Base-by-base conservation (phyloP, 2,113 vertebrate species). In the Phalacrocorax aristotelis region DNA sequence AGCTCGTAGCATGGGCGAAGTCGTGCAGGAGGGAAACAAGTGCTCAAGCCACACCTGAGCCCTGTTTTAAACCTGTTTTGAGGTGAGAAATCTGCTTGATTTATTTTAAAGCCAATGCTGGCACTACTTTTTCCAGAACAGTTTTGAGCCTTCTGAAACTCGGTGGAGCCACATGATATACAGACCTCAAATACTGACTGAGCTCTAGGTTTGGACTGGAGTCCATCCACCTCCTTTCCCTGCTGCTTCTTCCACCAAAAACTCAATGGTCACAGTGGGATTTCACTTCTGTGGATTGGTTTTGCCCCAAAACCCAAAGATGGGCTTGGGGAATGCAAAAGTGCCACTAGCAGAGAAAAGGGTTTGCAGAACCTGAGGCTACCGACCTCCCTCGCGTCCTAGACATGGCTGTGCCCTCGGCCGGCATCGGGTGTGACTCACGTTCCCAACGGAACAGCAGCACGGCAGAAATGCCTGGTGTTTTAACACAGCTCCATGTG, bases 171-270 rank as follows among this genome's bases (percentile, higher is more conserved):
- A 18, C 3, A 1, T 16, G 23, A 76, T 26, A 51, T 8, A 46
- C 0, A 2, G 42, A 64, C 30, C 34, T 13, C 19, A 40, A 49
- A n/a, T 12, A 36, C n/a, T 40, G 34, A 76, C 16, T 11, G 79
- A 88, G 87, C 54, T 61, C 44, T 30, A 40, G 40, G 54, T 32
- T 65, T 71, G 70, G 27, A 22, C 6, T 21, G 9, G 42, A 20
- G 8, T 57, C 52, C 52, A 48, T n/a, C 48, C 22, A 42, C 13
- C 17, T 42, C 49, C 34, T 68, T 76, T 72, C 36, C 10, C 36
- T 0, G 0, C 7, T 25, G 14, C 7, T 52, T 57, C 60, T 61
- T 11, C 68, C 32, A 44, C 5, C 3, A 54, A 68, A 90, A 64
- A 1, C 10, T 52, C 52, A 51, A 4, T 7, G 26, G 16, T 9